Evolutionary conservation across 2,888 invertebrate genomes (phyloP).

Genomic region (Eulithis testata): DNA sequence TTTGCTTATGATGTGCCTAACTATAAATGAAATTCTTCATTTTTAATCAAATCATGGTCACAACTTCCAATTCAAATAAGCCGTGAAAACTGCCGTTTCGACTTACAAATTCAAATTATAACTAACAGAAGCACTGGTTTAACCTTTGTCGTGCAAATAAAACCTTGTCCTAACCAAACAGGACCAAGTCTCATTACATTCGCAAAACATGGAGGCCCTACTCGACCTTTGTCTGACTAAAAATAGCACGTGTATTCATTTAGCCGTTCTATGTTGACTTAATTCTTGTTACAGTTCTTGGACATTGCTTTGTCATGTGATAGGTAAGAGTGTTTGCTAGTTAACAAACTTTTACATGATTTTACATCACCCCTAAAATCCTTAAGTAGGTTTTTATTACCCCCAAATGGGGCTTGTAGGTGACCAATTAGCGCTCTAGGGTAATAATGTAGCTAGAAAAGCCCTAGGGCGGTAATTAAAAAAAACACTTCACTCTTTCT

Average conservation of each 20-base stretch:
- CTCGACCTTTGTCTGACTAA: conserved; percentile 49
- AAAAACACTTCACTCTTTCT: too few species aligned
- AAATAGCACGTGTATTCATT: conserved; percentile 52
- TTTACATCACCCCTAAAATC: too few species aligned
- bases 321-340: neutral
- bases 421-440: too few species aligned
- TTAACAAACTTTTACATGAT: neutral
- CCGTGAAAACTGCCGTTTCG: neutral
- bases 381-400: too few species aligned
- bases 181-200: conserved; percentile 39
- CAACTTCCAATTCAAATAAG: neutral
- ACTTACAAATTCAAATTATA: conserved; percentile 7
- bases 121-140: conserved; percentile 18
- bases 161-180: conserved; percentile 43
- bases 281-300: conserved; percentile 32
- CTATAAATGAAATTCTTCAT: too few species aligned
- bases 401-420: too few species aligned
- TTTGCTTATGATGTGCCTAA: too few species aligned
- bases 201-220: conserved; percentile 43
- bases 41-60: neutral
- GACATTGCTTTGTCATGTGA: neutral
- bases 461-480: too few species aligned
- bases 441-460: too few species aligned
- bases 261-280: conserved; percentile 46
- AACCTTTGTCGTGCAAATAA: conserved; percentile 31